Base-by-base conservation (phyloP, 2,797 vertebrate genomes). In the Netta rufina region DNA sequence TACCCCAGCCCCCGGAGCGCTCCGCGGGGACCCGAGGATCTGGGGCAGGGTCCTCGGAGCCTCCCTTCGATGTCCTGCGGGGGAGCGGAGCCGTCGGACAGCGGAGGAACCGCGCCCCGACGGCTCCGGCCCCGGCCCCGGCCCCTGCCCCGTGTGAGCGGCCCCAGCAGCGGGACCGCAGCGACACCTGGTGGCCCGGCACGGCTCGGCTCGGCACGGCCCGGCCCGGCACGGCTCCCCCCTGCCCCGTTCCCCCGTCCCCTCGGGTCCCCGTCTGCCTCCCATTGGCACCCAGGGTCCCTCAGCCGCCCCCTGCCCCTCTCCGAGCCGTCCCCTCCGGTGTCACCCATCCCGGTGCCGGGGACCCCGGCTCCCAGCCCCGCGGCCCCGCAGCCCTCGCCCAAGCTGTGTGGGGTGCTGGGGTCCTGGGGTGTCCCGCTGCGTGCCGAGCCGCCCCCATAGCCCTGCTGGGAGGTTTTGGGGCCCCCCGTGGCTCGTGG, bases 211-310 rank as follows among this genome's bases (percentile, higher is more conserved):
- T 36, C 36, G 36, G 36, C 36, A 7, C 6, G 14, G 65, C 65
- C 18, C 5, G 5, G 8, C 54, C 4, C 1, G 2, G 53, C 51
- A 1, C 32, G 25, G 51, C 30, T 39, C 11, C 8, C 30, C 8
- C 72, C 53, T n/a, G 36, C 18, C 39, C 8, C 22, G 11, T 38
- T 11, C 36, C 28, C 22, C 24, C 39, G 60, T 19, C 17, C 8
- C 4, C 45, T 18, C 0, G 11, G 13, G 19, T 14, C 9, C 8
- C 3, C n/a, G 7, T 11, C 11, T 10, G 4, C 27, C 22, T 39
- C 3, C 15, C 8, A 2, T 36, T 4, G 33, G 57, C 57, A 49
- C 22, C 22, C 47, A 5, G 6, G 7, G 28, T 5, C 60, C 2
- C 0, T 38, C 12, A 27, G 13, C 13, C 21, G 0, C 61, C 43